phyloP scores from a whole-genome alignment of 2,888 invertebrate genomes.

The Meandrusa payeni region DNA sequence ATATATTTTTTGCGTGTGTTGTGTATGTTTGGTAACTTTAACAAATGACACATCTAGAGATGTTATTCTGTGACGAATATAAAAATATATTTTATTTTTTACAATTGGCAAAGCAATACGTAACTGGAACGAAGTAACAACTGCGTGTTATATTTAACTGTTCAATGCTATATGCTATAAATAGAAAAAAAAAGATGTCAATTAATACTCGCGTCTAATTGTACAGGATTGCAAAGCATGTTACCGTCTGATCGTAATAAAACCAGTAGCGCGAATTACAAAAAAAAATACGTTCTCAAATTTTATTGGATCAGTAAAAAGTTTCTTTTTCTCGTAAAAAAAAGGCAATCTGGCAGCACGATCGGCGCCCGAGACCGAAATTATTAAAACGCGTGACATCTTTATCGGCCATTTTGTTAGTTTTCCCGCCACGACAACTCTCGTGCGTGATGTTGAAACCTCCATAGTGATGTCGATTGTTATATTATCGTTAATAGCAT shows the following conservation, averaged over 20 bases:
- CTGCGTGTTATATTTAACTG: too few relatives aligned
- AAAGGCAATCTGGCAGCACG: slow-evolving; percentile 45
- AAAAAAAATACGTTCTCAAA: slow-evolving; percentile 29
- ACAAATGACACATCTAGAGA: too few relatives aligned
- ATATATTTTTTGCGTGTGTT: too few relatives aligned
- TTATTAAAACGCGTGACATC: slow-evolving; percentile 64
- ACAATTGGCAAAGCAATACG: too few relatives aligned
- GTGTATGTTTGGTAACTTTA: too few relatives aligned
- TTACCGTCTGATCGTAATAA: not conserved
- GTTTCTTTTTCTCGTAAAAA: slow-evolving; percentile 44
- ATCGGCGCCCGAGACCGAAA: slow-evolving; percentile 47
- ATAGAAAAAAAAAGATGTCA: slow-evolving; percentile 32
- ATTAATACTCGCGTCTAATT: slow-evolving; percentile 6
- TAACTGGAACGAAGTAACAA: too few relatives aligned
- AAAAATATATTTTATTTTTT: too few relatives aligned
- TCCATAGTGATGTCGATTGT: slow-evolving; percentile 22
- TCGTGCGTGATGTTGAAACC: slow-evolving; percentile 17
- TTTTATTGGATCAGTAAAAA: slow-evolving; percentile 32
- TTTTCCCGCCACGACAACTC: slow-evolving; percentile 28
- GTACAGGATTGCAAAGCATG: not conserved
- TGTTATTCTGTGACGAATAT: too few relatives aligned
- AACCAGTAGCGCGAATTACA: slow-evolving; percentile 16
- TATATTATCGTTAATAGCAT: too few relatives aligned
- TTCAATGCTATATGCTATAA: too few relatives aligned
- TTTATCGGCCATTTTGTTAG: slow-evolving; percentile 51